Evolutionary conservation across 2,888 invertebrate genomes (phyloP).

Genomic region (Dichetophora obliterata): DNA sequence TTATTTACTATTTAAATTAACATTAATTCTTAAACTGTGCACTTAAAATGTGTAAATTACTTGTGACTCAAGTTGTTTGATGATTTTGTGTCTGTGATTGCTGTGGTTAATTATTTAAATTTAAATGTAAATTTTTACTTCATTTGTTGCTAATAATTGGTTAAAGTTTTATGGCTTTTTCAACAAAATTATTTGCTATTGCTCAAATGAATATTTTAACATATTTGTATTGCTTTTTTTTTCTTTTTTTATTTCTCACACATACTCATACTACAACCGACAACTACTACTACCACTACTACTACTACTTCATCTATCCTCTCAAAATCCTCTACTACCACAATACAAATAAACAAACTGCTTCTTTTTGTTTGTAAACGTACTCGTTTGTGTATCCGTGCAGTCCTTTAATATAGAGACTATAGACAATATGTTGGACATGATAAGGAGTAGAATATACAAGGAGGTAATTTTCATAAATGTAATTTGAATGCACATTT

Average conservation of each 20-base stretch:
- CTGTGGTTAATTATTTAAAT: not conserved
- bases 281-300: constrained; percentile 4
- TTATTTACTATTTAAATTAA: no score
- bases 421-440: constrained; percentile 57
- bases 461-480: constrained; percentile 54
- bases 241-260: constrained; percentile 41
- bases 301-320: constrained; percentile 20
- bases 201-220: not conserved
- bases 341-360: constrained; percentile 42
- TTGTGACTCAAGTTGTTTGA: not conserved
- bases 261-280: constrained; percentile 28
- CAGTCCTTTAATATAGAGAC: constrained; percentile 56
- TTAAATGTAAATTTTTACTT: not conserved
- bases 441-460: constrained; percentile 56
- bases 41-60: no score
- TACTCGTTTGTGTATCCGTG: constrained; percentile 42
- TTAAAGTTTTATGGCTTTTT: constrained; percentile 32
- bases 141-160: constrained; percentile 21
- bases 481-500: constrained; percentile 6
- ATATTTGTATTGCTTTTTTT: constrained; percentile 36
- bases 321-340: constrained; percentile 10
- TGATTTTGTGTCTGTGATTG: not conserved
- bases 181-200: constrained; percentile 15
- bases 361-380: constrained; percentile 42
- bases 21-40: no score